A percentile compares a stretch with the other conserved stretches of the same genome.
phyloP scores from a whole-genome alignment of 2,113 vertebrate species.

The Physeter macrocephalus region DNA sequence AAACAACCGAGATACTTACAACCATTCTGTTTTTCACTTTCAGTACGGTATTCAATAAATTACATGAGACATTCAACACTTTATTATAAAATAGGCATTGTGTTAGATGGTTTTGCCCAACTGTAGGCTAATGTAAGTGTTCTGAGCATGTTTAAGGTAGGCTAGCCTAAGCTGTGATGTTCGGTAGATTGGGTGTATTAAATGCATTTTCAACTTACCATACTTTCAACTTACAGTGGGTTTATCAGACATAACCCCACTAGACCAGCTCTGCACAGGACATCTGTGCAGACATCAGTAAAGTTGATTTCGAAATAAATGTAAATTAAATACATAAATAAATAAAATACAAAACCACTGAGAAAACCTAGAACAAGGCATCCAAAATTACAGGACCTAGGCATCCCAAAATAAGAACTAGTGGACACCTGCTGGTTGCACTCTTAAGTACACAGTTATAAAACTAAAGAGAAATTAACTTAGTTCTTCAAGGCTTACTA shows the following conservation, averaged over 20 bases:
- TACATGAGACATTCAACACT: neutral
- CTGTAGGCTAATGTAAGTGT: neutral
- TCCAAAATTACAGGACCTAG: neutral
- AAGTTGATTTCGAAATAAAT: constrained; percentile 35
- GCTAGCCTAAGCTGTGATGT: neutral
- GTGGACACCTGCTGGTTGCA: neutral
- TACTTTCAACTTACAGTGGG: neutral
- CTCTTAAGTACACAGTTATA: neutral
- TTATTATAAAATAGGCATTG: neutral
- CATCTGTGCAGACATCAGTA: neutral
- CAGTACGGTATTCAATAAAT: neutral
- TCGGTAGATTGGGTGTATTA: neutral
- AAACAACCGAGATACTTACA: neutral
- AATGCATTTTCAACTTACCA: neutral
- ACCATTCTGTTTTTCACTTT: neutral
- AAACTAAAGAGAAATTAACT: constrained; percentile 15
- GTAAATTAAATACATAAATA: neutral
- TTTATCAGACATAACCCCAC: neutral
- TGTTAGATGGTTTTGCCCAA: neutral
- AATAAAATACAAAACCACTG: neutral
- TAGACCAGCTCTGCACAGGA: neutral
- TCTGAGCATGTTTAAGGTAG: neutral
- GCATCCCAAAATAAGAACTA: neutral
- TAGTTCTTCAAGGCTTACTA: neutral
- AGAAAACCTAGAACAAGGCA: neutral